These are phyloP conservation scores for Andricus curvator DNA, from an alignment of 2,888 invertebrate species.

Conservation along the genomic window DNA sequence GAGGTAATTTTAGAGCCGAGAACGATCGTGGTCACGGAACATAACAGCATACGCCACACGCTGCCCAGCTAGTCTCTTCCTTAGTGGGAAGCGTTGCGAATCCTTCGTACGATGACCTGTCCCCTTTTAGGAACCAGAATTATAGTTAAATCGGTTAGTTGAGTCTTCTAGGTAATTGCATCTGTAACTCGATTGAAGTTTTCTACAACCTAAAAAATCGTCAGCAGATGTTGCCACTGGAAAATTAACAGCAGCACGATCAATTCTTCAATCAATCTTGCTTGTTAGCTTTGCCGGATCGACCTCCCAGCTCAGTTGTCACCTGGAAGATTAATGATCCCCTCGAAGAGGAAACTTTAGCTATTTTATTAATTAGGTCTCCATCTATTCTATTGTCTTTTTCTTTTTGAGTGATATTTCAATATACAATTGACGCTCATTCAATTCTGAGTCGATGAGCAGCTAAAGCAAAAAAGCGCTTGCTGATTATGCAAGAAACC, in stretches of 20 bases:
- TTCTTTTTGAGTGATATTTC: background rate
- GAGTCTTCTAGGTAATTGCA: background rate
- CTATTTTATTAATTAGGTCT: background rate
- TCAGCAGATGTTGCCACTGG: background rate
- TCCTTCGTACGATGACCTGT: conserved; percentile 51
- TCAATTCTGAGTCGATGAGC: background rate
- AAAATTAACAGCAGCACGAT: background rate
- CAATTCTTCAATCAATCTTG: background rate
- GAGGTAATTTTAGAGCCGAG: conserved; percentile 52
- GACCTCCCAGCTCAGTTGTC: background rate
- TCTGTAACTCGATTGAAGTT: background rate
- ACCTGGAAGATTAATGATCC: background rate
- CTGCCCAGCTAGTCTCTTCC: background rate
- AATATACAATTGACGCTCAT: background rate
- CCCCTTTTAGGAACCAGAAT: background rate
- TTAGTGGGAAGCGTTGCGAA: background rate
- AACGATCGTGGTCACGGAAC: conserved; percentile 49
- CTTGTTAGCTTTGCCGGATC: background rate
- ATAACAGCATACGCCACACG: background rate
- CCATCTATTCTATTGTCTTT: too few species aligned
- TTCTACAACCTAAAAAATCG: background rate
- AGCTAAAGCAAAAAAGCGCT: background rate
- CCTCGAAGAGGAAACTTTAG: background rate
- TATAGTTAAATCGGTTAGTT: background rate
- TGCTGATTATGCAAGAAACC: background rate